phyloP scores from a whole-genome alignment of 2,888 invertebrate genomes.

The Pelosia muscerda region DNA sequence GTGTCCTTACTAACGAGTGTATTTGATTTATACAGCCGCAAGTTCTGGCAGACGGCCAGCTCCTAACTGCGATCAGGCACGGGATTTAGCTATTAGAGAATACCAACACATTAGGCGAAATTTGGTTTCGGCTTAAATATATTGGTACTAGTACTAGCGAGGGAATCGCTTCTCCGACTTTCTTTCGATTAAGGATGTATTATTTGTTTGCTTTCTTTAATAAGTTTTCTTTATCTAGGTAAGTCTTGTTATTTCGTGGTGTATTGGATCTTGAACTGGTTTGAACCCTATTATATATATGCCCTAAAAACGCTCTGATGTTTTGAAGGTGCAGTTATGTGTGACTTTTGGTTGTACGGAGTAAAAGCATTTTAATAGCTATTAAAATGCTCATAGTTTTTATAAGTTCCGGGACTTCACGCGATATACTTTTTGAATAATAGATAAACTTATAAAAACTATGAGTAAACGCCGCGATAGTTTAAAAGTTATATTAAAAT shows the following conservation, averaged over 20 bases:
- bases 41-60: slow-evolving; percentile 64
- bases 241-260: not conserved
- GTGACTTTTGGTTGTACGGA: not conserved
- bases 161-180: not conserved
- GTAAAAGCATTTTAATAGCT: no score
- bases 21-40: slow-evolving; percentile 67
- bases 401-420: no score
- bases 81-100: slow-evolving; percentile 67
- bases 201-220: not conserved
- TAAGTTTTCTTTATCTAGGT: not conserved
- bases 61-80: slow-evolving; percentile 68
- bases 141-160: not conserved
- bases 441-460: no score
- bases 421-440: no score
- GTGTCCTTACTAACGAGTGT: slow-evolving; percentile 53
- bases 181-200: not conserved
- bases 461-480: no score
- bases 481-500: no score
- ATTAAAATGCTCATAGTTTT: no score
- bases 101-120: slow-evolving; percentile 58
- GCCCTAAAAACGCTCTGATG: not conserved
- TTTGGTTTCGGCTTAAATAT: slow-evolving; percentile 26
- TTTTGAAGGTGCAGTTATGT: not conserved
- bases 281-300: not conserved
- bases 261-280: not conserved